A percentile compares a stretch with the other conserved stretches of the same genome.
Conservation (phyloP, 2,113 vertebrate species). For the Triplophysa rosa region DNA sequence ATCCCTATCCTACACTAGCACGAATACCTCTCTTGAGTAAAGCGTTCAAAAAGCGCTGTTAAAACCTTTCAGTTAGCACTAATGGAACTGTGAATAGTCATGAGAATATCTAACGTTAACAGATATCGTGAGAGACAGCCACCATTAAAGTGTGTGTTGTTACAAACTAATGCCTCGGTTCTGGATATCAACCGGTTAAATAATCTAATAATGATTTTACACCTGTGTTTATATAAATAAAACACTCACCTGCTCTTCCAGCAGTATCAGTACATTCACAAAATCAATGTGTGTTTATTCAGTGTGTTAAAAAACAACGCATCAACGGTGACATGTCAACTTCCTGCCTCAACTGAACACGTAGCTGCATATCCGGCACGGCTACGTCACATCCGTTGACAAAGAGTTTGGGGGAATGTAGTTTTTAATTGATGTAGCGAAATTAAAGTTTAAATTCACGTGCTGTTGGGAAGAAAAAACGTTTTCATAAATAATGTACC, state of each 20-base stretch:
- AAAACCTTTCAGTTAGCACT: neutral
- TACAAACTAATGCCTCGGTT: neutral
- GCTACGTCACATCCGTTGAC: neutral
- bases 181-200: neutral
- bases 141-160: neutral
- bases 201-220: neutral
- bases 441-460: neutral
- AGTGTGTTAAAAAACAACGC: conserved; percentile 23
- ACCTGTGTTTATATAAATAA: neutral
- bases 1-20: neutral
- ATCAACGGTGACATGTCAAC: conserved; percentile 24
- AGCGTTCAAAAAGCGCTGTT: neutral
- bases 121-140: neutral
- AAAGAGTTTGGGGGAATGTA: conserved; percentile 31
- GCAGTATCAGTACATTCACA: neutral
- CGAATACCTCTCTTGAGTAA: neutral
- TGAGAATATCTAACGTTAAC: neutral
- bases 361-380: neutral
- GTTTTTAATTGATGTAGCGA: neutral
- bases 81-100: neutral
- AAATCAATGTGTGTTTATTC: neutral
- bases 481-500: too few relatives aligned
- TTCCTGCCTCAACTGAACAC: conserved; percentile 49
- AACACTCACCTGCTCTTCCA: conserved; percentile 39
- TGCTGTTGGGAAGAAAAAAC: neutral